Conservation (phyloP, 1,140 invertebrate genomes). For the Ceratina japonica region DNA sequence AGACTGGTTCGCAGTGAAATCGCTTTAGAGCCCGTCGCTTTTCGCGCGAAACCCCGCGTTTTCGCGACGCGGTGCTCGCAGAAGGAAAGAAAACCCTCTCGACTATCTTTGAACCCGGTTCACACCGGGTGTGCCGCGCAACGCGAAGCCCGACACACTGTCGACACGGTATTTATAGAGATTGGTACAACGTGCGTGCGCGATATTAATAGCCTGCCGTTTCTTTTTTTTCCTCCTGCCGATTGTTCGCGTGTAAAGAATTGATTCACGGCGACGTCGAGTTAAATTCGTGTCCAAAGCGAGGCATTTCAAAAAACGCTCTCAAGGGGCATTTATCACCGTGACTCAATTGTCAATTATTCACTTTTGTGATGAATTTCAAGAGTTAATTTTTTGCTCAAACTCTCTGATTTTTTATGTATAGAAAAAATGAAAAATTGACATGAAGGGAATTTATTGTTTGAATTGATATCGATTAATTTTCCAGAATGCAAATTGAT, state of each 20-base stretch:
- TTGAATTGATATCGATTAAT: too few relatives aligned
- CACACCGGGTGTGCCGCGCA: background rate
- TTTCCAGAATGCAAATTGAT: too few relatives aligned
- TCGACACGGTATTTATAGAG: slow-evolving; percentile 12
- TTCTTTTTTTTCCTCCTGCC: background rate
- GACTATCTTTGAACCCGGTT: background rate
- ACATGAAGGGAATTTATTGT: too few relatives aligned
- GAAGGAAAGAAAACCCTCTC: background rate
- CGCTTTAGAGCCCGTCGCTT: background rate
- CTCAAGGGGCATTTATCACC: too few relatives aligned
- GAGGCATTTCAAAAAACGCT: background rate
- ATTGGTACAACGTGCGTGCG: slow-evolving; percentile 21
- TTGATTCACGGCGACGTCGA: background rate
- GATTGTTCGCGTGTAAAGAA: background rate
- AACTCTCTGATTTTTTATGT: too few relatives aligned
- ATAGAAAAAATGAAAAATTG: too few relatives aligned
- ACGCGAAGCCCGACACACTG: background rate
- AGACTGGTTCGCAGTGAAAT: background rate
- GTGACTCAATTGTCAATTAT: too few relatives aligned
- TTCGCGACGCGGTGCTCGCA: background rate
- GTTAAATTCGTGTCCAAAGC: background rate
- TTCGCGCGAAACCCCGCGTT: background rate
- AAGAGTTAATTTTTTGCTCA: too few relatives aligned
- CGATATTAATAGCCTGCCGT: slow-evolving; percentile 16
- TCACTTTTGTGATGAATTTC: too few relatives aligned